These are phyloP conservation scores for Merops nubicus DNA, from an alignment of 2,113 vertebrate species.

Conservation along the genomic window DNA sequence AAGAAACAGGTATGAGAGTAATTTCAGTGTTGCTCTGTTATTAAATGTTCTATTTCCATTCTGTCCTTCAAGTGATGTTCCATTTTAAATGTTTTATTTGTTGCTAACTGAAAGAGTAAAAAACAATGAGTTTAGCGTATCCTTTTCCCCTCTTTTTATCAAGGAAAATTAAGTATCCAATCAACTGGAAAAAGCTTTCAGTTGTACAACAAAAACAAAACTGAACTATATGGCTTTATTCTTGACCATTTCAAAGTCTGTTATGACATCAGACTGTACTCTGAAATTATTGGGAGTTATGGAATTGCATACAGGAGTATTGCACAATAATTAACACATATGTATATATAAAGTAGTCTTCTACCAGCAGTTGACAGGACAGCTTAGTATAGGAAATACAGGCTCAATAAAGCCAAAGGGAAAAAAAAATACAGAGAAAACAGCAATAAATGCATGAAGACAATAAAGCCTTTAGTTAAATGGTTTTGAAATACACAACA, in stretches of 20 bases:
- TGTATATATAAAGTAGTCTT: background rate
- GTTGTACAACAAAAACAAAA: background rate
- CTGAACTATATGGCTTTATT: background rate
- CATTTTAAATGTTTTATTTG: background rate
- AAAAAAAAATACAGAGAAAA: background rate
- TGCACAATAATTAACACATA: background rate
- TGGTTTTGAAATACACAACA: rapidly evolving
- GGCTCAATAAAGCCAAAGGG: background rate
- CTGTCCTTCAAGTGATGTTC: background rate
- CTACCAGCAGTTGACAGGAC: background rate
- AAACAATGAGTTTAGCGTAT: background rate
- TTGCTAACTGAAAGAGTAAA: background rate
- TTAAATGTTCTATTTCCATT: background rate
- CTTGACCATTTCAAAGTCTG: background rate
- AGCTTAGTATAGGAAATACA: background rate
- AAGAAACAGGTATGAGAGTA: background rate
- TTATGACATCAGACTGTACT: background rate
- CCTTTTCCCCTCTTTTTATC: background rate
- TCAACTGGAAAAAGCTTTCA: background rate
- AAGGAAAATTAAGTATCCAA: background rate
- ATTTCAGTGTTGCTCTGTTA: background rate
- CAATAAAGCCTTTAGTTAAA: background rate
- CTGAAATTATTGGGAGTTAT: background rate
- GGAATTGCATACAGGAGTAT: background rate
- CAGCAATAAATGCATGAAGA: background rate